These are phyloP conservation scores for Channa maculata DNA, from an alignment of 2,113 vertebrate species.

Conservation along the genomic window DNA sequence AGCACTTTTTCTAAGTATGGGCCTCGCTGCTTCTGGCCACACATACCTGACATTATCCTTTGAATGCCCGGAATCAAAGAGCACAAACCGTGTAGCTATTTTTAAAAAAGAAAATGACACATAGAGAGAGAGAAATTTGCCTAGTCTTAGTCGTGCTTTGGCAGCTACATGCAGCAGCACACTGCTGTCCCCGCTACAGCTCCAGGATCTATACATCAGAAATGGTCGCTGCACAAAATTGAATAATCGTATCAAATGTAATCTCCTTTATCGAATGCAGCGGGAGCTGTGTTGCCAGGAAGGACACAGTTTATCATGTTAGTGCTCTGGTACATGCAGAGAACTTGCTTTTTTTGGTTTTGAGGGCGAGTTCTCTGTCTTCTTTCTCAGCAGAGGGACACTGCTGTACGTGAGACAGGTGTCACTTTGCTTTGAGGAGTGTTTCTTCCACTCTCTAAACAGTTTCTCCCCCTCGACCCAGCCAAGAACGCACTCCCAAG, in stretches of 20 bases:
- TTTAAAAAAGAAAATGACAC: neutral
- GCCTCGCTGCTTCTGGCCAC: too few species aligned
- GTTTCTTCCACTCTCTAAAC: conserved; percentile 38
- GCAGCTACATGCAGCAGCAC: conserved; percentile 1
- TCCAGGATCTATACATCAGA: conserved; percentile 30
- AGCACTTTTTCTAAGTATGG: too few species aligned
- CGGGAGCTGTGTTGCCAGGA: conserved; percentile 3
- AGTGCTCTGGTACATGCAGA: neutral
- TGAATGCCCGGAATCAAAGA: too few species aligned
- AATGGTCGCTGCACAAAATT: conserved; percentile 8
- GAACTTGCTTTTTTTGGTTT: conserved; percentile 7
- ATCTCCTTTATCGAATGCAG: conserved; percentile 51
- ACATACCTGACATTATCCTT: neutral
- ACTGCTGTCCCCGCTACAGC: neutral
- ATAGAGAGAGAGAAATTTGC: neutral
- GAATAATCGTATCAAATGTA: conserved; percentile 33
- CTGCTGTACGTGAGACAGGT: conserved; percentile 55
- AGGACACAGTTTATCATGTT: conserved; percentile 50
- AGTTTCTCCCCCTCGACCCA: conserved; percentile 16
- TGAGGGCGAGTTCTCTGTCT: conserved; percentile 26
- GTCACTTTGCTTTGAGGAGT: conserved; percentile 60
- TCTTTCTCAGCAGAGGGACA: conserved; percentile 24
- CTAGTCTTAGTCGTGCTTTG: neutral
- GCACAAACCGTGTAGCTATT: neutral
- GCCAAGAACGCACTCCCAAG: conserved; percentile 40